Base-by-base conservation (phyloP, 2,113 vertebrate species). In the Phodopus roborovskii region DNA sequence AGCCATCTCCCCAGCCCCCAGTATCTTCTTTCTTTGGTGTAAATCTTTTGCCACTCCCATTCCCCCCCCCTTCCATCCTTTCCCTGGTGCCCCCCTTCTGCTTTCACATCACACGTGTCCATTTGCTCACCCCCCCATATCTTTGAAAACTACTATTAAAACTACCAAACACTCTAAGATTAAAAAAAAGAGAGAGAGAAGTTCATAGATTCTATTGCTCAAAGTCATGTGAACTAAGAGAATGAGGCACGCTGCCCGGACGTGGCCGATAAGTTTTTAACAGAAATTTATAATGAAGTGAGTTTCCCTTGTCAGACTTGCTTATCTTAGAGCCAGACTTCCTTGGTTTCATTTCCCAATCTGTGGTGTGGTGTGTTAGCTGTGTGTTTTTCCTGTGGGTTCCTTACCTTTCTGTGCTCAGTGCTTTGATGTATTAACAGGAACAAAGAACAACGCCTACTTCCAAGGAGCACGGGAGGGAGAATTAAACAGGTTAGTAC, bases 161-260 rank as follows among this genome's bases (percentile, higher is more conserved):
- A 94, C 70, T 36, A 33, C 50, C 20, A 33, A 4, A 86, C 68
- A 48, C 71, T 24, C 17, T 85, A 91, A 73, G 71, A 42, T 45
- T 11, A n/a, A 5, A 79, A 5, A 79, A 0, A 36, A 45, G n/a
- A 92, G 85, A 79, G 22, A 68, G 79, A 70, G 17, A 95, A 84
- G 66, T 77, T 45, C 9, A 5, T 22, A 53, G 58, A 88, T 79
- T 53, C 17, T 39, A 1, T 28, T 91, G 1, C 45, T 86, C 74
- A 91, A 79, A 84, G 36, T 89, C 70, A 78, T 10, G 0, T 39
- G 94, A 95, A 92, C 64, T 26, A 6, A n/a, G 73, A 78, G 91
- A 82, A 24, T 30, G 7, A 53, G 81, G 89, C 19, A 71, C 24
- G 85, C 48, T 66, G 42, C 45, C 39, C 89, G 22, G 83, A 58